phyloP scores from a whole-genome alignment of 2,113 vertebrate genomes.

The Ictidomys tridecemlineatus region DNA sequence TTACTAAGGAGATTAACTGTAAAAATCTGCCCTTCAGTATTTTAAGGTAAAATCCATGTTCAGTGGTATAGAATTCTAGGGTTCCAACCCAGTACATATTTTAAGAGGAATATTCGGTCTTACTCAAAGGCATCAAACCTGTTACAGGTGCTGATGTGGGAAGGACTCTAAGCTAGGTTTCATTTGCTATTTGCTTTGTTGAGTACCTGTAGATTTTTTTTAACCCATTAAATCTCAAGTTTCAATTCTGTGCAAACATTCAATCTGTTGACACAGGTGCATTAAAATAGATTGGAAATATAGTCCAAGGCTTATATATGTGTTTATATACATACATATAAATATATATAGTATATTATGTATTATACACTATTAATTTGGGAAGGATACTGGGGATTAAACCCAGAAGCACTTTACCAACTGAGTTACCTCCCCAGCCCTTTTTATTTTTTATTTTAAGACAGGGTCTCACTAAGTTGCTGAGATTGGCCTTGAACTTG shows the following conservation, averaged over 20 bases:
- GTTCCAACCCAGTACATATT: slow-evolving; percentile 13
- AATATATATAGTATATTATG: too few species aligned
- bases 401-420: too few species aligned
- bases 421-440: too few species aligned
- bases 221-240: too few species aligned
- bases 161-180: neutral
- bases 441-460: too few species aligned
- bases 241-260: too few species aligned
- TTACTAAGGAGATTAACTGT: slow-evolving; percentile 30
- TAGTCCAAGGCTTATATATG: too few species aligned
- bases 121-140: neutral
- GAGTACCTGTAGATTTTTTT: neutral
- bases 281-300: too few species aligned
- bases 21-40: neutral
- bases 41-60: slow-evolving; percentile 58
- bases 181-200: slow-evolving; percentile 27
- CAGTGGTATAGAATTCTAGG: neutral
- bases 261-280: too few species aligned
- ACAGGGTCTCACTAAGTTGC: neutral
- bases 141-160: neutral
- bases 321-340: too few species aligned
- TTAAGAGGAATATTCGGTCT: slow-evolving; percentile 16
- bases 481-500: neutral
- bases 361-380: too few species aligned
- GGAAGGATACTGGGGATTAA: too few species aligned